Evolutionary conservation across 1,140 invertebrate species (phyloP), one percentile per base, ranked within the genome.

Genomic region (Bombus confusus): DNA sequence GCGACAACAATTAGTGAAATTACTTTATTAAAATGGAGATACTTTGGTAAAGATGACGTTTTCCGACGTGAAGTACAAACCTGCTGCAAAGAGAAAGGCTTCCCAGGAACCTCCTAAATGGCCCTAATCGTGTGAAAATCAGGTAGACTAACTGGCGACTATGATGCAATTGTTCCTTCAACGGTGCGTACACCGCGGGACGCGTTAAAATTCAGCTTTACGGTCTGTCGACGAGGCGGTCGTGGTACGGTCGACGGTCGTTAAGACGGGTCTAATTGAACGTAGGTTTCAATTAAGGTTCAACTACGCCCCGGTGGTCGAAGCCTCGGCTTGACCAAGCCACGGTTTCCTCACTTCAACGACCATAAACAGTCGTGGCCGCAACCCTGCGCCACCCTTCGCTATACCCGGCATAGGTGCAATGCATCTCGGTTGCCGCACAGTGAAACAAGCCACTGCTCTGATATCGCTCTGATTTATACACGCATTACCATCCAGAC

Each of bases 391-490:
- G 18, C 59, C 69, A 18, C 41, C 66, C 69, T 43, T n/a, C 62
- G 52, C 62, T 31, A 31, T 34, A 18, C 62, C 64, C 57, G 75
- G 52, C 87, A 41, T 68, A 75, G 87, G 74, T 83, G 89, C 90
- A 87, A 91, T 91, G 80, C 88, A 91, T 91, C 90, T 89, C 86
- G 87, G 77, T 71, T 77, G 85, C 66, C 68, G 76, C 87, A 87
- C 76, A 86, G 28, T 85, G 85, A 83, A 91, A 91, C 90, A 84
- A 87, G 76, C 75, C 64, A 43, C 82, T 81, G 66, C 75, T 88
- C 81, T 88, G 89, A 91, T 91, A 91, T 89, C 90, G 78, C 82
- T 75, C 83, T 91, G 90, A 91, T 91, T 91, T 91, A 91, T 91
- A 91, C 75, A 89, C 90, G 90, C 87, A 91, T 91, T 91, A 91